Conservation (phyloP, 1,140 invertebrate species). For the Diorhabda elongata region DNA sequence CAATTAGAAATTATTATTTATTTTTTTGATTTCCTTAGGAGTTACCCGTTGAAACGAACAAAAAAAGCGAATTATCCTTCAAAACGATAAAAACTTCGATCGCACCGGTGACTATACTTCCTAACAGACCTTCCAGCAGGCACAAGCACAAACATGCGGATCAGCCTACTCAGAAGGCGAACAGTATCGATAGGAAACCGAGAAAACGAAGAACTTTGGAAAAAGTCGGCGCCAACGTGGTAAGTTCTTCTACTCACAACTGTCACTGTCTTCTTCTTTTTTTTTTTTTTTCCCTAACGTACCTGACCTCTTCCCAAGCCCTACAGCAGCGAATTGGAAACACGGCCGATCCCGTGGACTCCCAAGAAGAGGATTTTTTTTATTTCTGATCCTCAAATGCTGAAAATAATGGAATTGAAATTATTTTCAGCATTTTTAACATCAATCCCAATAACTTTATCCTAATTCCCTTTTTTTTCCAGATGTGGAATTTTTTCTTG, state of each 20-base stretch:
- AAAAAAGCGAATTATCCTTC: constrained; percentile 30
- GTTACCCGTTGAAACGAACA: constrained; percentile 35
- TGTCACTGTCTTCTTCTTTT: no score
- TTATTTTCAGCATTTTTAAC: no score
- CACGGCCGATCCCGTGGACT: no score
- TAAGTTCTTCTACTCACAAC: constrained; percentile 42
- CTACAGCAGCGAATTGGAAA: no score
- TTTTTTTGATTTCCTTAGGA: constrained; percentile 32
- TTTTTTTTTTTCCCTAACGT: no score
- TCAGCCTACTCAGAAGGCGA: constrained; percentile 25
- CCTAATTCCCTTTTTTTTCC: constrained; percentile 29
- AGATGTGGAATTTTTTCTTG: constrained; percentile 35
- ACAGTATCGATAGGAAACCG: constrained; percentile 43
- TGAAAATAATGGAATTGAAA: no score
- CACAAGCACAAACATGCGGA: constrained; percentile 39
- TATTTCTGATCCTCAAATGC: background rate
- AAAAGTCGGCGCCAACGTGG: constrained; percentile 53
- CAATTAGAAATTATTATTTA: background rate
- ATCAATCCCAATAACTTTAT: background rate
- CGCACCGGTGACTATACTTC: background rate
- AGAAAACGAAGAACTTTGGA: constrained; percentile 54
- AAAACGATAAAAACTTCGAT: constrained; percentile 26
- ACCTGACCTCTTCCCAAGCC: no score
- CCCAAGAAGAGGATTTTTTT: no score
- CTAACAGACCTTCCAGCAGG: constrained; percentile 32